Conservation (phyloP, 2,797 vertebrate genomes). For the Syngnathus rostellatus region DNA sequence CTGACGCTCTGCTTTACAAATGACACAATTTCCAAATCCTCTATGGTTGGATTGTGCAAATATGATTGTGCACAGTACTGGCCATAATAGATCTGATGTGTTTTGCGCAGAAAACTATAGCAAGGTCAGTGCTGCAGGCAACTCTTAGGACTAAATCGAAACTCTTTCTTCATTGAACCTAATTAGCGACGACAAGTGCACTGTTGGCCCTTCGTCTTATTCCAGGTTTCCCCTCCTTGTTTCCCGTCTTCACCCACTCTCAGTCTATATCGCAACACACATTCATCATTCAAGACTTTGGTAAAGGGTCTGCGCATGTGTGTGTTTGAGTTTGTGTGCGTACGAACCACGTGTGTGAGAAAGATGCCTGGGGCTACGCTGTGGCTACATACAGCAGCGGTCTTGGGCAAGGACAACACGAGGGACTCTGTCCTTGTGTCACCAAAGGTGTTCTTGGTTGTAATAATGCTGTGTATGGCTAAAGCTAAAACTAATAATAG, state of each 20-base stretch:
- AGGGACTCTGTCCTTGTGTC: slow-evolving; percentile 59
- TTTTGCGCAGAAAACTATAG: background rate
- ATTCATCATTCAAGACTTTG: slow-evolving; percentile 10
- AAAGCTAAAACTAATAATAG: slow-evolving; percentile 47
- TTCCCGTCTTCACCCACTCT: background rate
- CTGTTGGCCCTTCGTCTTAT: slow-evolving; percentile 4
- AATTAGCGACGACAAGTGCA: background rate
- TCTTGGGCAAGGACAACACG: slow-evolving; percentile 58
- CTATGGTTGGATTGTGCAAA: background rate
- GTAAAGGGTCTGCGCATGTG: slow-evolving; percentile 9
- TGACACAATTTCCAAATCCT: no score
- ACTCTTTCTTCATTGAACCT: slow-evolving; percentile 1
- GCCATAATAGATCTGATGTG: background rate
- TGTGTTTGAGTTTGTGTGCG: background rate
- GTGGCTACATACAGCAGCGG: slow-evolving; percentile 45
- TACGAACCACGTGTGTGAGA: slow-evolving; percentile 1
- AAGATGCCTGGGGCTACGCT: slow-evolving; percentile 20
- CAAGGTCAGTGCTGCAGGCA: slow-evolving; percentile 3
- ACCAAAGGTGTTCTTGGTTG: slow-evolving; percentile 34
- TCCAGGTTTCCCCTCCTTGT: slow-evolving; percentile 1
- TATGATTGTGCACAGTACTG: background rate
- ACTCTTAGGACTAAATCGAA: background rate
- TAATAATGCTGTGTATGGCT: slow-evolving; percentile 26
- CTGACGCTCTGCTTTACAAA: background rate
- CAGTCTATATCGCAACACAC: background rate